These are phyloP conservation scores for Myrmecobius fasciatus DNA, from an alignment of 2,113 vertebrate genomes.

Conservation along the genomic window DNA sequence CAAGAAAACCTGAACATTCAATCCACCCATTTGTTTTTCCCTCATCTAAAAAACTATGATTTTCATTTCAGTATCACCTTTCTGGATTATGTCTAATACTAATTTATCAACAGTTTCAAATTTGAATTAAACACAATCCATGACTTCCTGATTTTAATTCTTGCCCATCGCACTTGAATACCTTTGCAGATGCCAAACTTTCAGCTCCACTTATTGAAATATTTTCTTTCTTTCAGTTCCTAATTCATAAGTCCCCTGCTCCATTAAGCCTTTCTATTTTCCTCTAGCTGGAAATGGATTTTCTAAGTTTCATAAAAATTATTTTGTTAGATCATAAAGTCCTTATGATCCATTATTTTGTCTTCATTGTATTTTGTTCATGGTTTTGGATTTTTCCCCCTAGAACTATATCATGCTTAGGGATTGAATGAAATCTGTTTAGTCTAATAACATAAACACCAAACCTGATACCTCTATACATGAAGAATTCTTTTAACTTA, in stretches of 20 bases:
- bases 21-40: neutral
- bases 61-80: neutral
- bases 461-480: neutral
- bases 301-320: neutral
- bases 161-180: neutral
- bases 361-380: neutral
- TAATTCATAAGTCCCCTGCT: neutral
- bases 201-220: neutral
- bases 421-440: neutral
- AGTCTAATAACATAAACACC: neutral
- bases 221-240: neutral
- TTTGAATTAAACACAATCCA: neutral
- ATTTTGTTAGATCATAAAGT: neutral
- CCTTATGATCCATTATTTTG: neutral
- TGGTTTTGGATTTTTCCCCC: neutral
- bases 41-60: constrained; percentile 2
- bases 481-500: neutral
- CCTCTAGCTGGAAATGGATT: neutral
- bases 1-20: constrained; percentile 15
- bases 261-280: neutral
- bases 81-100: neutral
- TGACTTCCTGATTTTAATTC: neutral
- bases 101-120: neutral
- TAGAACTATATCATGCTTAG: neutral
- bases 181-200: neutral